Evolutionary conservation across 1,140 invertebrate genomes (phyloP).

Genomic region (Drosophila sp.): DNA sequence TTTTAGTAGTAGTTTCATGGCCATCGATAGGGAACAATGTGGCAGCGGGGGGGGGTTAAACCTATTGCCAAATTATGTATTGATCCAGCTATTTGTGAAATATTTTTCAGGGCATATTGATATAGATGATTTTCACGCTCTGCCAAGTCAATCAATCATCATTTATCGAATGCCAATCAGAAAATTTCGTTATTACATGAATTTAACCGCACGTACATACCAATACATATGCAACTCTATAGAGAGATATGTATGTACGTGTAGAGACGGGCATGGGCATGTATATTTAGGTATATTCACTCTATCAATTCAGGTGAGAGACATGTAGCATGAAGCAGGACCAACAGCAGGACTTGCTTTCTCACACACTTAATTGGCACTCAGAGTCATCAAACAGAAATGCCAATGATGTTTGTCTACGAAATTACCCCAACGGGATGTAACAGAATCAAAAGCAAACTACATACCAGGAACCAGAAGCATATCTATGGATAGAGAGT

Average conservation of each 20-base stretch:
- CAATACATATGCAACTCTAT: not conserved
- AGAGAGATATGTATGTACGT: not conserved
- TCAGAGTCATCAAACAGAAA: constrained; percentile 53
- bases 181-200: constrained; percentile 10
- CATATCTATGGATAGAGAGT: too few relatives aligned
- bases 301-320: constrained; percentile 11
- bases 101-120: constrained; percentile 4
- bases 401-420: constrained; percentile 54
- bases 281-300: not conserved
- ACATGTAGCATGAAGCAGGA: not conserved
- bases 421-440: constrained; percentile 40
- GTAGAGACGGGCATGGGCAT: not conserved
- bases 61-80: not conserved
- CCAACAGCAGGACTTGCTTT: constrained; percentile 36
- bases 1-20: too few relatives aligned
- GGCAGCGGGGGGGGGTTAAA: not conserved
- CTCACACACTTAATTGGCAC: constrained; percentile 62
- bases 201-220: not conserved
- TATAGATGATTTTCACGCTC: constrained; percentile 10
- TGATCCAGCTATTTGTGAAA: not conserved
- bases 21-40: too few relatives aligned
- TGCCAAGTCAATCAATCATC: constrained; percentile 8
- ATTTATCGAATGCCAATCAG: constrained; percentile 12
- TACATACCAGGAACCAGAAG: constrained; percentile 4
- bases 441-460: constrained; percentile 30